Evolutionary conservation across 2,888 invertebrate genomes (phyloP).

Genomic region (Drosophila siamana): DNA sequence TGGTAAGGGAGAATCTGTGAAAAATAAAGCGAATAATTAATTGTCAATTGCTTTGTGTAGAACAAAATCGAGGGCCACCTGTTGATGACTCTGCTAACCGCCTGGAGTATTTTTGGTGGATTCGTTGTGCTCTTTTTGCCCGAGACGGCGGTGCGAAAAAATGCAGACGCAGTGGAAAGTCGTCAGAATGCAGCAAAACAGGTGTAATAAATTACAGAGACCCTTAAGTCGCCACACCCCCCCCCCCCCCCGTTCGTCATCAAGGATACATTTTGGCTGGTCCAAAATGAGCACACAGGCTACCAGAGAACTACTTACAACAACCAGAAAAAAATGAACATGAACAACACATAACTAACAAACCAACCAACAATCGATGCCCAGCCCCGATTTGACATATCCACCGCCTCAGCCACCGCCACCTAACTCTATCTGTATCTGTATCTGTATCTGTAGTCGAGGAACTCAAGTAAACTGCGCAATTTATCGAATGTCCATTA

Average conservation of each 20-base stretch:
- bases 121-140: slow-evolving; percentile 90
- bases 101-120: slow-evolving; percentile 90
- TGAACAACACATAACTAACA: slow-evolving; percentile 1
- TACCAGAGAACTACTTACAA: slow-evolving; percentile 41
- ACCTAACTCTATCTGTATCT: slow-evolving; percentile 37
- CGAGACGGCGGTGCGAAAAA: slow-evolving; percentile 87
- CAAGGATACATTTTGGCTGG: slow-evolving; percentile 81
- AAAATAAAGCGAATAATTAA: background rate
- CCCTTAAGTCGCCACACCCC: background rate
- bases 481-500: slow-evolving; percentile 64
- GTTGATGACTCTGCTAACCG: slow-evolving; percentile 90
- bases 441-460: slow-evolving; percentile 13
- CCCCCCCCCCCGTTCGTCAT: slow-evolving; percentile 18
- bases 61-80: slow-evolving; percentile 88
- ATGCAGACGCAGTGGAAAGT: slow-evolving; percentile 27
- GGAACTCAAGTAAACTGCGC: slow-evolving; percentile 41
- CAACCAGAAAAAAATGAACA: slow-evolving; percentile 3
- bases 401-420: slow-evolving; percentile 70
- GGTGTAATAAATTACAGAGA: slow-evolving; percentile 58
- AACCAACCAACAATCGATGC: slow-evolving; percentile 37
- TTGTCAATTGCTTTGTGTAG: slow-evolving; percentile 84
- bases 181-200: slow-evolving; percentile 66
- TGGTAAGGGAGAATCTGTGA: slow-evolving; percentile 86
- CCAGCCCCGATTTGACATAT: slow-evolving; percentile 63
- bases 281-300: slow-evolving; percentile 74